Conservation (phyloP, 2,888 invertebrate genomes). For the Lasioglossum malachurum region DNA sequence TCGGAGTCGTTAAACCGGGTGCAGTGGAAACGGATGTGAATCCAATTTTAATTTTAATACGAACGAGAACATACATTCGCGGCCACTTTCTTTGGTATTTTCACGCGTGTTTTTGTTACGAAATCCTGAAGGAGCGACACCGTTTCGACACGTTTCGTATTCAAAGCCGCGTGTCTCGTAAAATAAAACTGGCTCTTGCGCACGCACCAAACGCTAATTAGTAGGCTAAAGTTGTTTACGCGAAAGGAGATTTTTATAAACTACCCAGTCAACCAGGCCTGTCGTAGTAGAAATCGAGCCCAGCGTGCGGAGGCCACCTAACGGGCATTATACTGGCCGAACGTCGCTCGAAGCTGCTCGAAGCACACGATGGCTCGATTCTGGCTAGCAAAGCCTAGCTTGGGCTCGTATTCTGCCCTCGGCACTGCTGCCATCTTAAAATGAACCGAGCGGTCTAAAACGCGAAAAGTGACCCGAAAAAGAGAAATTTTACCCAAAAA, state of each 20-base stretch:
- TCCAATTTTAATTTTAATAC: constrained; percentile 28
- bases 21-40: neutral
- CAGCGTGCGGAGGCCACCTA: too few species aligned
- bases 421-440: too few species aligned
- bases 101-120: neutral
- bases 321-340: too few species aligned
- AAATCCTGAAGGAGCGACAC: constrained; percentile 13
- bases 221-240: neutral
- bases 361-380: too few species aligned
- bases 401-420: too few species aligned
- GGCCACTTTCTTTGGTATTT: constrained; percentile 23
- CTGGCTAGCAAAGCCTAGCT: too few species aligned
- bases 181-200: constrained; percentile 30
- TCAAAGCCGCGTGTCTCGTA: constrained; percentile 25
- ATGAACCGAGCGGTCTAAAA: too few species aligned
- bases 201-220: constrained; percentile 52
- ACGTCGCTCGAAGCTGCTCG: too few species aligned
- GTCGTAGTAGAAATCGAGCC: too few species aligned
- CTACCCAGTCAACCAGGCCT: too few species aligned
- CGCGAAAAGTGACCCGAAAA: too few species aligned
- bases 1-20: neutral
- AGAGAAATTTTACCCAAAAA: too few species aligned
- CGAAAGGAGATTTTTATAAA: constrained; percentile 34
- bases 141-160: constrained; percentile 24
- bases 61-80: constrained; percentile 7